Percentiles rank a stretch among this genome's conserved stretches.
Conservation (phyloP, 2,797 vertebrate species). For the Gymnodraco acuticeps region DNA sequence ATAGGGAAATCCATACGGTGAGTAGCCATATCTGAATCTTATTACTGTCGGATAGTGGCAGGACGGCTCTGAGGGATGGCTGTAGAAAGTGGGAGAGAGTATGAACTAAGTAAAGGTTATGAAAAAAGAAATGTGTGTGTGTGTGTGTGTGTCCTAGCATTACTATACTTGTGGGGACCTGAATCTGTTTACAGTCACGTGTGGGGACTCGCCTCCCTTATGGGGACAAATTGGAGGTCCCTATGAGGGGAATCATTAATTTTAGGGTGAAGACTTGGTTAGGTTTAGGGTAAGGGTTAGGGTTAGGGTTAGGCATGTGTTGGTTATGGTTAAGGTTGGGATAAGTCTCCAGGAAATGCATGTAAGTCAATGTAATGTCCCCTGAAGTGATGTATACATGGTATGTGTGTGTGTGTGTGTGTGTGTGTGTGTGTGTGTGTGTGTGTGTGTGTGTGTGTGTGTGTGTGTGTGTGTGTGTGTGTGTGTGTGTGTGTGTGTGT, state of each 20-base stretch:
- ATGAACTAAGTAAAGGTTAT: constrained; percentile 6
- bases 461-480: constrained; percentile 34
- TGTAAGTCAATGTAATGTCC: no score
- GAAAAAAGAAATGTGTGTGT: neutral
- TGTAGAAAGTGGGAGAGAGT: constrained; percentile 43
- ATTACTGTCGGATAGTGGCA: constrained; percentile 76
- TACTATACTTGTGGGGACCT: no score
- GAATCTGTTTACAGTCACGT: no score
- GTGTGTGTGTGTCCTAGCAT: constrained; percentile 13
- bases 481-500: constrained; percentile 40
- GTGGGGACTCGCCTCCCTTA: no score
- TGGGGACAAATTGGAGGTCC: no score
- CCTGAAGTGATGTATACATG: no score
- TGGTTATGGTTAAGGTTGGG: no score
- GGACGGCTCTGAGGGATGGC: constrained; percentile 49
- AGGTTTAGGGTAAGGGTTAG: no score
- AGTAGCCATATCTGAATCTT: constrained; percentile 74
- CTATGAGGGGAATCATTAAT: no score
- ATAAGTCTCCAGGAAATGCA: no score
- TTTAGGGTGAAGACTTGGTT: no score
- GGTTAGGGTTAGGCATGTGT: no score
- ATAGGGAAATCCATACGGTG: constrained; percentile 75
- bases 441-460: constrained; percentile 38
- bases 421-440: constrained; percentile 35
- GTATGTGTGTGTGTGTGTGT: constrained; percentile 32